Evolutionary conservation across 2,888 invertebrate genomes (phyloP).

Genomic region (Lumbricus terrestris): DNA sequence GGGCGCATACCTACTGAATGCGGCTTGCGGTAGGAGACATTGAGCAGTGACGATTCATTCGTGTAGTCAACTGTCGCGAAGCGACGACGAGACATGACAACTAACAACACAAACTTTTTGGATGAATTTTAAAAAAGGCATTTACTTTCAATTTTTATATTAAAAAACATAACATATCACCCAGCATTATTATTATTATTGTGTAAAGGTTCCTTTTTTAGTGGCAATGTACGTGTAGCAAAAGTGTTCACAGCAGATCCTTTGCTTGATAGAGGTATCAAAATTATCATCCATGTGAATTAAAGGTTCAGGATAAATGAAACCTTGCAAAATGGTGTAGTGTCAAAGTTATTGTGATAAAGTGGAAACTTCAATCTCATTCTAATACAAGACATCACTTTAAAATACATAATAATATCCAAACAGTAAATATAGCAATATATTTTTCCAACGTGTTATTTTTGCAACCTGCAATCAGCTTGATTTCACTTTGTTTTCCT

Average conservation of each 20-base stretch:
- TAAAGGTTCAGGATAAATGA: background rate
- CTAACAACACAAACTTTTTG: no score
- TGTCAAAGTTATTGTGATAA: background rate
- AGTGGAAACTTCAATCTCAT: background rate
- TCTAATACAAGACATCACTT: background rate
- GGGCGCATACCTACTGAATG: no score
- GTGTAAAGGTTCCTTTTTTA: background rate
- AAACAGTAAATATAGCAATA: background rate
- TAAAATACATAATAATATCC: background rate
- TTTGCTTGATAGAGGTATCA: background rate
- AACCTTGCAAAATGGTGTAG: background rate
- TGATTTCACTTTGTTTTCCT: background rate
- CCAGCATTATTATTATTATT: background rate
- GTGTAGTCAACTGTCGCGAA: no score
- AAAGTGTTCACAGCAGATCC: background rate
- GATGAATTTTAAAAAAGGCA: background rate
- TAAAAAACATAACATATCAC: no score
- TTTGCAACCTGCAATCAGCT: background rate
- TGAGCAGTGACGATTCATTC: no score
- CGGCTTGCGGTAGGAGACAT: no score
- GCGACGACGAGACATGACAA: no score
- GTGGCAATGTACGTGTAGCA: background rate
- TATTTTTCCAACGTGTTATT: background rate
- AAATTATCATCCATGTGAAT: background rate
- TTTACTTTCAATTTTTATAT: background rate